Conservation (phyloP, 2,888 invertebrate genomes). For the Aphidius colemani region DNA sequence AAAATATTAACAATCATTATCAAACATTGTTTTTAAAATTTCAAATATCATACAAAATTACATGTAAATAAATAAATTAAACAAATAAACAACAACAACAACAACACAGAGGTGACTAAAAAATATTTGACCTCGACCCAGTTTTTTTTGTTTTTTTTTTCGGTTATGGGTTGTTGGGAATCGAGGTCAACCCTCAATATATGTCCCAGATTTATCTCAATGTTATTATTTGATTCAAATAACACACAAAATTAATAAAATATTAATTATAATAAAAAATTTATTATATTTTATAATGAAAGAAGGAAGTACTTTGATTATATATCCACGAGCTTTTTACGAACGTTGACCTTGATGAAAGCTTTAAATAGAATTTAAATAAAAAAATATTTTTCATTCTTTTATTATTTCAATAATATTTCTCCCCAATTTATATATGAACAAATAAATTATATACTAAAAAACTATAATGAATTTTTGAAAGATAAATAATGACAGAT, state of each 20-base stretch:
- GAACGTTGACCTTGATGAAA: too few relatives aligned
- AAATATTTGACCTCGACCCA: constrained; percentile 19
- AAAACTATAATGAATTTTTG: too few relatives aligned
- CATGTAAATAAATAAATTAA: background rate
- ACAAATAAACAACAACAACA: background rate
- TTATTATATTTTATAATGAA: too few relatives aligned
- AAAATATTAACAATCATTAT: background rate
- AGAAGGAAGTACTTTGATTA: too few relatives aligned
- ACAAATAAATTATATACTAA: too few relatives aligned
- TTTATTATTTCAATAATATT: too few relatives aligned
- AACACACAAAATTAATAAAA: too few relatives aligned
- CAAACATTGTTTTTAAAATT: background rate
- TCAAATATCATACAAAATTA: background rate
- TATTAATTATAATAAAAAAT: background rate
- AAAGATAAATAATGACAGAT: too few relatives aligned
- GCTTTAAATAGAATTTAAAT: too few relatives aligned
- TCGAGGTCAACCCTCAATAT: constrained; percentile 9
- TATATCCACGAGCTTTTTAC: too few relatives aligned
- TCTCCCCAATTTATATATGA: too few relatives aligned
- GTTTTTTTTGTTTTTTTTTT: background rate
- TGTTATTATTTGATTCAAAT: background rate
- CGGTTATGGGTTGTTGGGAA: constrained; percentile 15
- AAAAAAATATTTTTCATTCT: too few relatives aligned
- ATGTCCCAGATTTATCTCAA: constrained; percentile 19
- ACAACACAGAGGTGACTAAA: background rate